Base-by-base conservation (phyloP, 2,113 vertebrate genomes). In the Triplophysa siluroides region DNA sequence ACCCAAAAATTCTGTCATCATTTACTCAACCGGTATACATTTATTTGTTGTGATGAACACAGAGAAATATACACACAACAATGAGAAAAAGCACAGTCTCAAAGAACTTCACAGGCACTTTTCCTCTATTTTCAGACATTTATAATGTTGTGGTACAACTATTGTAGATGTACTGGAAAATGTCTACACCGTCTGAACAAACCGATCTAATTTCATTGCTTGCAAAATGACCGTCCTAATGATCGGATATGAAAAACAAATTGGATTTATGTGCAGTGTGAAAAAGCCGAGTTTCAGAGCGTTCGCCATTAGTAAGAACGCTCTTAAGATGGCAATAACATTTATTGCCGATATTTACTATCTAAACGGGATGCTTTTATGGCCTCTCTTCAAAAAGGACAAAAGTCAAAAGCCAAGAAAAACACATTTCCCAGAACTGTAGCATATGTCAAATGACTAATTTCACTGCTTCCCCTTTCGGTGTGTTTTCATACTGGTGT, bases 401-500 rank as follows among this genome's bases (percentile, higher is more conserved):
- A 62, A 29, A 41, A 63, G 21, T 45, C 52, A 73, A n/a, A 41
- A 72, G 3, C 1, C 62, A 24, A 4, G 29, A 61, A 67, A 23
- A 21, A 18, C 3, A 43, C 1, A 8, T 29, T 76, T 63, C 18
- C 21, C 38, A 47, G 60, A 76, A 26, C 29, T 18, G 23, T 63
- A 47, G 45, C 33, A 13, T 26, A 52, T 62, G 62, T 81, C 56
- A 33, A 41, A 43, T 4, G 38, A 18, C 60, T 72, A 70, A 29
- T 66, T 8, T 6, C 65, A 43, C 8, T 56, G 29, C 38, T 33
- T 11, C 23, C 24, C 54, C 54, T 43, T 54, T 68, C 21, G 13
- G 63, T 71, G 63, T 71, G 78, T 70, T 64, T 29, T n/a, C 26
- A 60, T 70, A 24, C n/a, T 65, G 82, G 73, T 61, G 66, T 56